Percentiles rank a stretch among this genome's conserved stretches.
Conservation (phyloP, 2,888 invertebrate genomes). For the Mongoloraphidia duomilia region DNA sequence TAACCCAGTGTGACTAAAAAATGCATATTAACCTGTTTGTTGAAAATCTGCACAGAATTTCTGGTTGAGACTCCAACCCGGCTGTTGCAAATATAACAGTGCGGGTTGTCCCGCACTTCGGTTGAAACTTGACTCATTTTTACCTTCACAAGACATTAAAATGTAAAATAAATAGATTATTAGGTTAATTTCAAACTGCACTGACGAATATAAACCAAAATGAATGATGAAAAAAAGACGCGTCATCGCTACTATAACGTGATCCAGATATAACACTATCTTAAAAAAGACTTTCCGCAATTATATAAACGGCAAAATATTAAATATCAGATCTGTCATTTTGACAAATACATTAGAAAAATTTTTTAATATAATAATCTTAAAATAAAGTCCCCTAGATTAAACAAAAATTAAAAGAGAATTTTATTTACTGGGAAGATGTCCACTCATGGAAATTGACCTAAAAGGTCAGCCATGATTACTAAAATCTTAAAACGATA, state of each 20-base stretch:
- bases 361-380: constrained; percentile 9
- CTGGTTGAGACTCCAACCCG: constrained; percentile 36
- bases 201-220: no score
- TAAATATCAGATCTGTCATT: background rate
- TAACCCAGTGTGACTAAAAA: constrained; percentile 4
- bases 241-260: no score
- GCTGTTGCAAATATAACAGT: constrained; percentile 48
- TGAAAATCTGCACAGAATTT: constrained; percentile 39
- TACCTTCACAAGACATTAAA: background rate
- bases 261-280: no score
- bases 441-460: background rate
- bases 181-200: no score
- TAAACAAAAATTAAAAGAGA: constrained; percentile 13
- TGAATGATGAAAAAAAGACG: no score
- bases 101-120: constrained; percentile 21
- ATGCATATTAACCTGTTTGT: constrained; percentile 22
- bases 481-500: background rate
- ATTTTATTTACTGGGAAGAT: background rate
- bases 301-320: background rate
- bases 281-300: background rate
- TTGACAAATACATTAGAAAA: no score
- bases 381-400: constrained; percentile 22
- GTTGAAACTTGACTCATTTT: constrained; percentile 19
- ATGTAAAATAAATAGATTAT: no score
- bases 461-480: constrained; percentile 4